Evolutionary conservation across 2,113 vertebrate genomes (phyloP).

Genomic region (Mesembrinibis cayennensis): DNA sequence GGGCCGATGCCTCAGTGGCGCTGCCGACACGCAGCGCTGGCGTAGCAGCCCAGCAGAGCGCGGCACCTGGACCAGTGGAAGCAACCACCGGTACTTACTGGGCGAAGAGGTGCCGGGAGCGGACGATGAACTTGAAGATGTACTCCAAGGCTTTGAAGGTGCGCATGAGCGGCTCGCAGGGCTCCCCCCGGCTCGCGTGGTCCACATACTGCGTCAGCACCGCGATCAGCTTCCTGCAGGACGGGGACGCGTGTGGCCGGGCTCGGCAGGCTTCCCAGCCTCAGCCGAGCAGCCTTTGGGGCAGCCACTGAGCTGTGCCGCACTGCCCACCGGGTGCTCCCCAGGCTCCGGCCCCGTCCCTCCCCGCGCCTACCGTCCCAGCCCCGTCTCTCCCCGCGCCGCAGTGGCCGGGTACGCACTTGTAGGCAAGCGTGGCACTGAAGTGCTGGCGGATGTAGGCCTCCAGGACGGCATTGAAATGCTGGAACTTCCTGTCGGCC

Average conservation of each 20-base stretch:
- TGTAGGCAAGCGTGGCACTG: constrained; percentile 65
- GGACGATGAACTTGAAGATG: constrained; percentile 65
- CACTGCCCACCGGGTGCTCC: fast-evolving
- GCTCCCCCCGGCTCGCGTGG: neutral
- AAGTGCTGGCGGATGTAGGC: constrained; percentile 69
- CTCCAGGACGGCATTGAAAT: constrained; percentile 64
- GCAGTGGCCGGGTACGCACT: neutral
- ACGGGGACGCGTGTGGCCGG: fast-evolving
- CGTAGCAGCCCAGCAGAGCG: neutral
- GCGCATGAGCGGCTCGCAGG: neutral
- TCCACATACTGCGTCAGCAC: constrained; percentile 53
- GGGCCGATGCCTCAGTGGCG: fast-evolving
- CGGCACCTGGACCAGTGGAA: fast-evolving
- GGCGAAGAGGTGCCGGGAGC: constrained; percentile 43
- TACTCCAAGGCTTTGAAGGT: constrained; percentile 67
- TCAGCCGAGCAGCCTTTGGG: neutral
- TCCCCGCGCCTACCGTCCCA: fast-evolving
- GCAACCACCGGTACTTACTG: neutral
- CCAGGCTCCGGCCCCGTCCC: fast-evolving
- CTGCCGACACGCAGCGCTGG: fast-evolving
- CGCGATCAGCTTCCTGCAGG: constrained; percentile 45
- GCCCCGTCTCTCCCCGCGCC: fast-evolving
- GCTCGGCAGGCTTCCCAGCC: neutral
- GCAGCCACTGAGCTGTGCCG: fast-evolving
- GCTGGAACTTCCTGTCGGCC: constrained; percentile 64